Evolutionary conservation across 2,888 invertebrate species (phyloP), one percentile per base, ranked within the genome.

Genomic region (Caenorhabditis sp.): DNA sequence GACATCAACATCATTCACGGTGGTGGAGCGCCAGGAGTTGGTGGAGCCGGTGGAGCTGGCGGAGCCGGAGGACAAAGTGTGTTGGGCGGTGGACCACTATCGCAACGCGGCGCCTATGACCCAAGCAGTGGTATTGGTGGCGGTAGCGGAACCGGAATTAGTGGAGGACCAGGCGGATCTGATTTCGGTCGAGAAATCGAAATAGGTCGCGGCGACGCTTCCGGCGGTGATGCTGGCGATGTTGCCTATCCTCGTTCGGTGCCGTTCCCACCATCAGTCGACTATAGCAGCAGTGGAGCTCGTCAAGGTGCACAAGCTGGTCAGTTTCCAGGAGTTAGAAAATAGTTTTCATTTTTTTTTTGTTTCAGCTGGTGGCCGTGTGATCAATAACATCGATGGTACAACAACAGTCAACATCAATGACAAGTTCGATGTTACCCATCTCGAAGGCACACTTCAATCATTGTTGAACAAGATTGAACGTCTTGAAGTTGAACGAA

Each of bases 401-500:
- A 76, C 76, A 25, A 78, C 78, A 12, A 76, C 71, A n/a, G 78
- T 82, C 59, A 82, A 82, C 74, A 65, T 82, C 69, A 77, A 78
- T 58, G 81, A 80, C 38, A 70, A 70, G 50, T 71, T 84, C 57
- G 84, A 86, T 67, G 70, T 84, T 57, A 70, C 80, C 27, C 70
- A 80, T 23, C 77, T 87, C 36, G 86, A 87, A 65, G 79, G 76
- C 58, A 84, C 84, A 60, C 77, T 87, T 36, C 84, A 85, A 71
- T 73, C 77, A 27, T 73, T 87, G 49, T 76, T 85, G 50, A 74
- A 61, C 67, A 78, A 83, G 62, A 87, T 87, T 62, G 86, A 87
- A 71, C 73, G 79, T 36, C 73, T 87, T 49, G 86, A 87, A 70
- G 72, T 83, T 63, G 87, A 87, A 67, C 73, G 85, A 82, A 84